phyloP scores from a whole-genome alignment of 1,140 invertebrate species.

The Micrasema minimum region DNA sequence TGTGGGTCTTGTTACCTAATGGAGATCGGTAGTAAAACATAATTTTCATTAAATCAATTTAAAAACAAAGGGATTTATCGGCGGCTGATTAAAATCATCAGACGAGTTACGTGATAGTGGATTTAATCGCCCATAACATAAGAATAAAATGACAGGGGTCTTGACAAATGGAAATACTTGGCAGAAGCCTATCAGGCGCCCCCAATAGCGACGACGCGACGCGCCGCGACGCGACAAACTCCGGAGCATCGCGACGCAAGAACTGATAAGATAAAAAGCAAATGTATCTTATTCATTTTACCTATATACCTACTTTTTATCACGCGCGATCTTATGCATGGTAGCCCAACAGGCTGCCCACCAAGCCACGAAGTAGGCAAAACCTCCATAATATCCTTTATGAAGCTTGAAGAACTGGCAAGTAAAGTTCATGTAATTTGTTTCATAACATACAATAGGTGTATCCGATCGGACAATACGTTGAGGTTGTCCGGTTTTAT shows the following conservation, averaged over 20 bases:
- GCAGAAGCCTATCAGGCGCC: not conserved
- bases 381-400: too few relatives aligned
- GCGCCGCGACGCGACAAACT: not conserved
- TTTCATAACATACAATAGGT: too few relatives aligned
- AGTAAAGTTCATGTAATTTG: too few relatives aligned
- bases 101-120: not conserved
- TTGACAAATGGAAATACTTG: constrained; percentile 13
- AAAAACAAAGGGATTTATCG: constrained; percentile 5
- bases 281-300: too few relatives aligned
- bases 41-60: not conserved
- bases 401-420: too few relatives aligned
- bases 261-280: not conserved
- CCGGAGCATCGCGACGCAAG: not conserved
- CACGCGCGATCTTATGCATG: too few relatives aligned
- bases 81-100: constrained; percentile 2
- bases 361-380: too few relatives aligned
- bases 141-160: constrained; percentile 13
- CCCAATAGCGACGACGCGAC: not conserved
- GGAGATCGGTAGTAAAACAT: not conserved
- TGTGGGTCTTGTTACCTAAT: not conserved
- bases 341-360: too few relatives aligned
- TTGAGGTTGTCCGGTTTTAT: too few relatives aligned
- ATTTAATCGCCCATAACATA: not conserved
- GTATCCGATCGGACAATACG: too few relatives aligned
- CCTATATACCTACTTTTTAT: too few relatives aligned